Evolutionary conservation across 2,888 invertebrate species (phyloP).

Genomic region (Chloroclysta siterata): DNA sequence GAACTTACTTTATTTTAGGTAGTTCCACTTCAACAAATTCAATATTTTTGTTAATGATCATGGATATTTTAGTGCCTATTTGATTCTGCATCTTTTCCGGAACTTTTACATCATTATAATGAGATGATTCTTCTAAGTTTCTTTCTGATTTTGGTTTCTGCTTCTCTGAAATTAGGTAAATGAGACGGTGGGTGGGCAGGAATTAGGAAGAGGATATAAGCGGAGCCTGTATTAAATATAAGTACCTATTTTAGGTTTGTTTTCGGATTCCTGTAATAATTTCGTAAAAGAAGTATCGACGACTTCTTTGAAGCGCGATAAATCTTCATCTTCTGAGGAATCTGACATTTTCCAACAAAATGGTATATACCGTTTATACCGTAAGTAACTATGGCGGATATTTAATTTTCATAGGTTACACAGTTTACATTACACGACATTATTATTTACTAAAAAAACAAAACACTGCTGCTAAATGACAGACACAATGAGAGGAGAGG

Average conservation of each 20-base stretch:
- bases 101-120: slow-evolving; percentile 83
- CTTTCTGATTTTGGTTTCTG: slow-evolving; percentile 63
- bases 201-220: not conserved
- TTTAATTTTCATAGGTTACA: too few species aligned
- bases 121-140: slow-evolving; percentile 71
- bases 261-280: slow-evolving; percentile 62
- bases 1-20: slow-evolving; percentile 57
- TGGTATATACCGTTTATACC: not conserved
- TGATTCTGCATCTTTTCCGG: slow-evolving; percentile 80
- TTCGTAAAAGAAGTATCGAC: slow-evolving; percentile 77
- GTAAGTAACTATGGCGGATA: too few species aligned
- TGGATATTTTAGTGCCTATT: slow-evolving; percentile 80
- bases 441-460: too few species aligned
- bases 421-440: too few species aligned
- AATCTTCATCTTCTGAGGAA: slow-evolving; percentile 78
- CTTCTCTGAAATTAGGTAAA: slow-evolving; percentile 19
- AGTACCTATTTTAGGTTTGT: slow-evolving; percentile 42
- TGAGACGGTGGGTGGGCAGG: not conserved
- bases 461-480: too few species aligned
- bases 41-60: slow-evolving; percentile 73
- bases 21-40: slow-evolving; percentile 66
- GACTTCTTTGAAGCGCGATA: slow-evolving; percentile 77
- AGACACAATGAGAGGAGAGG: too few species aligned
- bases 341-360: slow-evolving; percentile 67
- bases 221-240: not conserved